These are phyloP conservation scores for Ormyrus pomaceus DNA, from an alignment of 2,888 invertebrate species.

Conservation along the genomic window DNA sequence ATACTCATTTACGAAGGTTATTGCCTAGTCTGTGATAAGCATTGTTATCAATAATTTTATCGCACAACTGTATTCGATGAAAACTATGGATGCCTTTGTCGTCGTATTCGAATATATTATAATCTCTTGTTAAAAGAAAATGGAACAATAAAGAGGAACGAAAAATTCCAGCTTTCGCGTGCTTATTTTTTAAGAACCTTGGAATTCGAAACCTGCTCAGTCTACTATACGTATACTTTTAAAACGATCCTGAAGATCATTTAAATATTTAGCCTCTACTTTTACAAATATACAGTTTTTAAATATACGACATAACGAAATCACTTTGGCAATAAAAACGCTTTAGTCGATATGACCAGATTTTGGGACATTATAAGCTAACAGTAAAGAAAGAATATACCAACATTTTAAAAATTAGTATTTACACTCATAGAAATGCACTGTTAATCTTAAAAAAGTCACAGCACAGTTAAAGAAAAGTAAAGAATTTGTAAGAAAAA, in stretches of 20 bases:
- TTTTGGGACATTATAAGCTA: too few species aligned
- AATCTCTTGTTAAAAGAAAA: slow-evolving; percentile 14
- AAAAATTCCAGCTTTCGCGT: slow-evolving; percentile 1
- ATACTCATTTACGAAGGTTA: slow-evolving; percentile 38
- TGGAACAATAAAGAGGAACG: slow-evolving; percentile 14
- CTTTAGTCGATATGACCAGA: too few species aligned
- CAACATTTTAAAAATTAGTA: too few species aligned
- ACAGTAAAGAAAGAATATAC: too few species aligned
- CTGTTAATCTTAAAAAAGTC: too few species aligned
- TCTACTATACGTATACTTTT: not conserved
- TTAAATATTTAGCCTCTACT: not conserved
- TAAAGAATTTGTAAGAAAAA: too few species aligned
- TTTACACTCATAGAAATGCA: too few species aligned
- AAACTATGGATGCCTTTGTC: slow-evolving; percentile 35
- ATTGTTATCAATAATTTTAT: slow-evolving; percentile 48
- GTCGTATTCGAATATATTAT: slow-evolving; percentile 19
- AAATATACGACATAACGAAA: too few species aligned
- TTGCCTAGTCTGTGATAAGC: slow-evolving; percentile 52
- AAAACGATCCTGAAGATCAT: not conserved
- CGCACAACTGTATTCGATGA: slow-evolving; percentile 36
- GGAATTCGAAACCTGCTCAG: slow-evolving; percentile 19
- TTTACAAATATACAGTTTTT: too few species aligned
- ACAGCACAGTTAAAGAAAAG: too few species aligned
- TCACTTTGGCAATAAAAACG: too few species aligned
- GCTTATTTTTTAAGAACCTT: slow-evolving; percentile 6